These are phyloP conservation scores for Misgurnus mizolepis DNA, from an alignment of 2,113 vertebrate genomes.

Conservation along the genomic window DNA sequence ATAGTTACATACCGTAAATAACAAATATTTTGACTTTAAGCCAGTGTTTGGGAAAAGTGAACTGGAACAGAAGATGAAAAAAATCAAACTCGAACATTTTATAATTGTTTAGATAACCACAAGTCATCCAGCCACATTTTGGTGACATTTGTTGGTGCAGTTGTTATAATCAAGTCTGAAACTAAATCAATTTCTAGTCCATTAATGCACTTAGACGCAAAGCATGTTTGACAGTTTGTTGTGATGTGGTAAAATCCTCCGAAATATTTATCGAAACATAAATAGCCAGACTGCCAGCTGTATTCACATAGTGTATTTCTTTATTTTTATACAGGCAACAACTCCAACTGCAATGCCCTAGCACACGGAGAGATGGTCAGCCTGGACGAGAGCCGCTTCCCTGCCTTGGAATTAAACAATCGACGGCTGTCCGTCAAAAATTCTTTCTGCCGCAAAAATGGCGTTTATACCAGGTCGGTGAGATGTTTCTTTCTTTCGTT, in stretches of 20 bases:
- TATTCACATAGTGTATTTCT: slow-evolving; percentile 58
- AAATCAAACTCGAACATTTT: neutral
- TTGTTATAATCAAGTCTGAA: neutral
- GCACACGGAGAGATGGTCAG: slow-evolving; percentile 95
- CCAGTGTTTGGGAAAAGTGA: neutral
- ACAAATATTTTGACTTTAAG: neutral
- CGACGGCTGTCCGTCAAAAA: slow-evolving; percentile 94
- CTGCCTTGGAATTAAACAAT: slow-evolving; percentile 95
- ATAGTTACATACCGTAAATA: neutral
- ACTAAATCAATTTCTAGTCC: neutral
- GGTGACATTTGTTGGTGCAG: neutral
- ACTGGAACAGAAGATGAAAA: neutral
- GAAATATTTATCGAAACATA: neutral
- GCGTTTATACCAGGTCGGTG: slow-evolving; percentile 91
- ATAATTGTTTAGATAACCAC: neutral
- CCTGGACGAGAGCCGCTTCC: slow-evolving; percentile 93
- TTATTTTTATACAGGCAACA: slow-evolving; percentile 77
- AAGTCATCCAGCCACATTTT: neutral
- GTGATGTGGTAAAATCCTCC: too few relatives aligned
- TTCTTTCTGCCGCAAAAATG: slow-evolving; percentile 95
- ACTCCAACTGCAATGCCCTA: slow-evolving; percentile 84
- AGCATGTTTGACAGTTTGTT: neutral
- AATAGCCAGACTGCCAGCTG: neutral
- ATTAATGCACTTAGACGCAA: neutral
- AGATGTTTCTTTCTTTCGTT: neutral